phyloP scores from a whole-genome alignment of 2,888 invertebrate genomes.

The Punctoribates punctum region DNA sequence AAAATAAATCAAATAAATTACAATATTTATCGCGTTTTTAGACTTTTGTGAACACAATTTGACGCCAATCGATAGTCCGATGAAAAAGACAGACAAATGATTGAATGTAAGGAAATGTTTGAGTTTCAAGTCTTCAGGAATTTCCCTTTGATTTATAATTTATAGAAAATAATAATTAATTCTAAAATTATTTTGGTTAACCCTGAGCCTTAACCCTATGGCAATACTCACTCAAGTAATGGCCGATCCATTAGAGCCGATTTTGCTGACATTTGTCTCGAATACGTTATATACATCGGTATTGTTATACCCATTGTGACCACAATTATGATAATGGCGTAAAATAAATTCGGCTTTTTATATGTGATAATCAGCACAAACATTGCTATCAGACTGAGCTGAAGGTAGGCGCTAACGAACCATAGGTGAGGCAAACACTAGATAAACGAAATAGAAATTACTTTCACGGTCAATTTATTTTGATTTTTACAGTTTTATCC shows the following conservation, averaged over 20 bases:
- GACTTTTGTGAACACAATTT: not conserved
- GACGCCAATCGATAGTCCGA: slow-evolving; percentile 38
- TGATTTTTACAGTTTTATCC: not conserved
- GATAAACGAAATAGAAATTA: not conserved
- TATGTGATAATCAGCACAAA: slow-evolving; percentile 31
- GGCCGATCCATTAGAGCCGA: slow-evolving; percentile 18
- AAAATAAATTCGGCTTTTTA: slow-evolving; percentile 17
- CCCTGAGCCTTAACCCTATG: not conserved
- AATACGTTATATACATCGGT: not conserved
- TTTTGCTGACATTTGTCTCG: not conserved
- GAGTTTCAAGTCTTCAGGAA: slow-evolving; percentile 1
- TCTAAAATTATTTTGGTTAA: too few species aligned
- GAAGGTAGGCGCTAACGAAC: slow-evolving; percentile 39
- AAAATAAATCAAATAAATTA: not conserved
- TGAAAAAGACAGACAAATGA: slow-evolving; percentile 40
- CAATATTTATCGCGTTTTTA: slow-evolving; percentile 12
- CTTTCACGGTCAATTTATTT: not conserved
- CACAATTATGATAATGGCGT: not conserved
- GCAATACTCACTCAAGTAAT: slow-evolving; percentile 27
- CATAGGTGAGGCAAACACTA: slow-evolving; percentile 41
- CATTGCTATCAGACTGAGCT: slow-evolving; percentile 22
- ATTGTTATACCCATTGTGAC: slow-evolving; percentile 19
- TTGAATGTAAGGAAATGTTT: slow-evolving; percentile 26
- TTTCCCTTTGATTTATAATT: slow-evolving; percentile 24
- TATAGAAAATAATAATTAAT: not conserved